Conservation (phyloP, 2,888 invertebrate species). For the Physocephala rufipes region DNA sequence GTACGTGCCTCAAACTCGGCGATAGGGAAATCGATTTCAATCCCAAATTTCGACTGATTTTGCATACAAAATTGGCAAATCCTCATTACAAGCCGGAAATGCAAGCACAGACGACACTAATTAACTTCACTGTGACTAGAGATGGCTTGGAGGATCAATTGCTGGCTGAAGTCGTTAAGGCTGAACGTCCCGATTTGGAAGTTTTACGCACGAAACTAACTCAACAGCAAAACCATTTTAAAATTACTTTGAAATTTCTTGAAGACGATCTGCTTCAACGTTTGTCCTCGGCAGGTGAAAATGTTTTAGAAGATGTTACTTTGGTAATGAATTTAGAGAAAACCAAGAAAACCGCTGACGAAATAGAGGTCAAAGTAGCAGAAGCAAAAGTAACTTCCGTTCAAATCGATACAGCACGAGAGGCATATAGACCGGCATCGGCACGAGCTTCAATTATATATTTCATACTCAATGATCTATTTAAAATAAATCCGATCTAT, state of each 20-base stretch:
- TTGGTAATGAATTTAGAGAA: conserved; percentile 92
- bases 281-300: conserved; percentile 88
- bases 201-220: conserved; percentile 82
- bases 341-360: conserved; percentile 91
- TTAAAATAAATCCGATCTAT: conserved; percentile 93
- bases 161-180: conserved; percentile 91
- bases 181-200: conserved; percentile 92
- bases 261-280: conserved; percentile 90
- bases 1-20: conserved; percentile 83
- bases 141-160: conserved; percentile 95
- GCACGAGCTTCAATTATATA: conserved; percentile 88
- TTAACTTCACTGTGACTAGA: conserved; percentile 94
- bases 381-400: conserved; percentile 87
- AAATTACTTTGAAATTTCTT: conserved; percentile 88
- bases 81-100: conserved; percentile 97
- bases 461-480: conserved; percentile 91
- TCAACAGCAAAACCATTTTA: conserved; percentile 93
- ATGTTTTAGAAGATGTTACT: conserved; percentile 89
- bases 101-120: conserved; percentile 94
- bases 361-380: conserved; percentile 85
- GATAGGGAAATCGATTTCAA: conserved; percentile 93
- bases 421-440: conserved; percentile 86
- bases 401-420: conserved; percentile 91
- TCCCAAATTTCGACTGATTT: conserved; percentile 80
- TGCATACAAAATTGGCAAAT: conserved; percentile 94